Evolutionary conservation across 2,888 invertebrate species (phyloP).

Genomic region (Margaritifera margaritifera): DNA sequence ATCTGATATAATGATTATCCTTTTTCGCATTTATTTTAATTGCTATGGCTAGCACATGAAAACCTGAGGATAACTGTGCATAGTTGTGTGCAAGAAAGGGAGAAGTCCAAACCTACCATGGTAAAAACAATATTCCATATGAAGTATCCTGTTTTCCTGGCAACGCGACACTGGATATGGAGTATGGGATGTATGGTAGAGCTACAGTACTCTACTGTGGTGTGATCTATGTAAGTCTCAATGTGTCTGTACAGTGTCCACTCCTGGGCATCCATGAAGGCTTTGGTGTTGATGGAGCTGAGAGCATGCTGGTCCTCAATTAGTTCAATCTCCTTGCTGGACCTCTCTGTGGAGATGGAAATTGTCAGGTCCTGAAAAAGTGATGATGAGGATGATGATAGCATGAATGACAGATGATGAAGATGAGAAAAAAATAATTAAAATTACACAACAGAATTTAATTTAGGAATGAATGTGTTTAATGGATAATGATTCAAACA

Average conservation of each 20-base stretch:
- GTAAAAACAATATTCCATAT: slow-evolving; percentile 64
- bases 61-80: no score
- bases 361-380: slow-evolving; percentile 55
- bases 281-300: slow-evolving; percentile 52
- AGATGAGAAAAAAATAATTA: no score
- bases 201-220: slow-evolving; percentile 52
- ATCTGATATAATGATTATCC: no score
- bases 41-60: no score
- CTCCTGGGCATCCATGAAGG: slow-evolving; percentile 57
- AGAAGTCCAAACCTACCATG: slow-evolving; percentile 41
- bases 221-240: slow-evolving; percentile 48
- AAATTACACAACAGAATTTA: no score
- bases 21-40: no score
- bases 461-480: no score
- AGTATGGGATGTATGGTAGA: slow-evolving; percentile 56
- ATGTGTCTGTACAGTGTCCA: slow-evolving; percentile 60
- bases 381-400: neutral
- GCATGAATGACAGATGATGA: neutral
- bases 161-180: slow-evolving; percentile 51
- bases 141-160: slow-evolving; percentile 59
- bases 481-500: no score
- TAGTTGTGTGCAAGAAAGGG: no score
- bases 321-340: slow-evolving; percentile 48
- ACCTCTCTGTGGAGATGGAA: slow-evolving; percentile 50
- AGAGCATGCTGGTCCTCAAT: slow-evolving; percentile 50